Base-by-base conservation (phyloP, 2,888 invertebrate species). In the Xylota segnis region DNA sequence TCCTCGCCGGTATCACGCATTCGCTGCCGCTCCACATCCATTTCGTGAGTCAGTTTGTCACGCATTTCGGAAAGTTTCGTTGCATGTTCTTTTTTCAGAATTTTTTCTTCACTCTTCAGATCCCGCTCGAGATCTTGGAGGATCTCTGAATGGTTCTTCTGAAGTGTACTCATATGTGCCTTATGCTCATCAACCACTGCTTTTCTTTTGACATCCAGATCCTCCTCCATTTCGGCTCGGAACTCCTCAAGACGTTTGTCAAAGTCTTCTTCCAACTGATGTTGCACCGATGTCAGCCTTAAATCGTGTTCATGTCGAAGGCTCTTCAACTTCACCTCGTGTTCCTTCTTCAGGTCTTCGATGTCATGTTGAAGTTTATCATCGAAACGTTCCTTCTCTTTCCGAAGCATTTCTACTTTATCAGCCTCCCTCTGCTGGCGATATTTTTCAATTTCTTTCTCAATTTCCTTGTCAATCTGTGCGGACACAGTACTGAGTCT, bases 61-160 rank as follows among this genome's bases (percentile, higher is more conserved):
- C 94, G 94, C 63, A 96, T 92, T 88, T 96, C 95, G 1, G 94
- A 93, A 78, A 96, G 89, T 89, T 95, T 94, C 37, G 94, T 94
- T 29, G 95, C 94, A 90, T 96, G 96, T 81, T 96, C 95, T 5
- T 94, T 94, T 0, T 95, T 93, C 0, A 96, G 91, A 0, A 95
- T 93, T 88, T 95, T 95, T 90, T 96, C 95, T 94, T 96, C 91
- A 72, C 91, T 91, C 86, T 91, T 92, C 43, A 92, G 58, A 79
- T 92, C 92, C 0, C 92, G 88, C 54, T 92, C 92, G 2, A 93
- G 88, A 27, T 92, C 92, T 16, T 91, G 90, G 5, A 92, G 87
- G 9, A 92, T 90, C 77, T 92, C 92, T 0, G 90, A 88, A 50
- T 92, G 92, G 79, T 92, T 92, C 68, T 89, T 88, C 58, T 92